Percentiles rank a stretch among this genome's conserved stretches.
phyloP scores from a whole-genome alignment of 2,888 invertebrate genomes.

The Rhamphomyia laevipes region DNA sequence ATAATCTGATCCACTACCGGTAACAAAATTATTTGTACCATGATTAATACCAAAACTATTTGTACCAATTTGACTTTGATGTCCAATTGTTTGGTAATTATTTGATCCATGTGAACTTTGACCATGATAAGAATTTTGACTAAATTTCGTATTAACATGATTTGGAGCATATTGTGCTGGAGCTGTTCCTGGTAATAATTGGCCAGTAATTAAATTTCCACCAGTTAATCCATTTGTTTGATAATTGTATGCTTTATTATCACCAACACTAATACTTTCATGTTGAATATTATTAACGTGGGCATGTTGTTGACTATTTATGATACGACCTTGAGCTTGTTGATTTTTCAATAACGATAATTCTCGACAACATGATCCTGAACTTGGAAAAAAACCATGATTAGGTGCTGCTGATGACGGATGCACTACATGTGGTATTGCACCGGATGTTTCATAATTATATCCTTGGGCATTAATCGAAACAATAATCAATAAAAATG shows the following conservation, averaged over 20 bases:
- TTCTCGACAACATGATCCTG: conserved; percentile 18
- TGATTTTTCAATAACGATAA: conserved; percentile 4
- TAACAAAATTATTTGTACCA: too few species aligned
- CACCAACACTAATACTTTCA: not conserved
- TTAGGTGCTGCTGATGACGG: too few species aligned
- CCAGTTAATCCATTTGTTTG: not conserved
- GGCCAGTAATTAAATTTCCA: not conserved
- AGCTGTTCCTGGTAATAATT: conserved; percentile 19
- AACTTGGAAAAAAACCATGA: not conserved
- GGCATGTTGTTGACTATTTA: not conserved
- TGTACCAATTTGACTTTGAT: too few species aligned
- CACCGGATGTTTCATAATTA: conserved; percentile 13
- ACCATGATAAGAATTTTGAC: not conserved
- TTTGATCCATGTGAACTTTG: not conserved
- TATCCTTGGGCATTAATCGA: conserved; percentile 15
- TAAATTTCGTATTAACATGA: not conserved
- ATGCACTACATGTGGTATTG: conserved; percentile 7
- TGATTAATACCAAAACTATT: too few species aligned
- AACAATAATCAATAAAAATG: too few species aligned
- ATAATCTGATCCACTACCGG: not conserved
- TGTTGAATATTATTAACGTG: not conserved
- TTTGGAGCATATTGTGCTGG: not conserved
- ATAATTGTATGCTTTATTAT: not conserved
- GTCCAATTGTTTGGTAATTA: not conserved
- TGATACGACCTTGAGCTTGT: not conserved